Evolutionary conservation across 2,113 vertebrate species (phyloP).

Genomic region (Aldabrachelys gigantea): DNA sequence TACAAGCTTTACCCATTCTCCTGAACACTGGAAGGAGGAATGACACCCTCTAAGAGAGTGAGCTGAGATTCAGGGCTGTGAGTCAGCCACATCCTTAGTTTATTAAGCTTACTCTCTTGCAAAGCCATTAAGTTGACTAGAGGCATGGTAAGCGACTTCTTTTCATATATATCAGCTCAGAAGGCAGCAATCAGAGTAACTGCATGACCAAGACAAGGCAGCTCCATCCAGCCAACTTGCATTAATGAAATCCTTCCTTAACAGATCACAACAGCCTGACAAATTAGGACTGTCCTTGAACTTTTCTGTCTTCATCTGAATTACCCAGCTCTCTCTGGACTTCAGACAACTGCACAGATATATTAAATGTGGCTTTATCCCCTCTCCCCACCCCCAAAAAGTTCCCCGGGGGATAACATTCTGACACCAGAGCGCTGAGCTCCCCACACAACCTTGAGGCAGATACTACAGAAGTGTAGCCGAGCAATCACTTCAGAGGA

Average conservation of each 20-base stretch:
- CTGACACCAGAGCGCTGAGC: background rate
- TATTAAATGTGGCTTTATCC: background rate
- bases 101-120: constrained; percentile 3
- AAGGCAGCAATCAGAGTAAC: background rate
- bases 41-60: background rate
- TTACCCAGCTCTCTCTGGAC: background rate
- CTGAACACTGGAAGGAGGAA: background rate
- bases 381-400: background rate
- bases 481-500: background rate
- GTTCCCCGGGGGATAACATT: too few relatives aligned
- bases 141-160: background rate
- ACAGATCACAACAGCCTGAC: background rate
- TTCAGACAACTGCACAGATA: background rate
- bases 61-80: background rate
- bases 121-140: constrained; percentile 10
- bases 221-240: background rate
- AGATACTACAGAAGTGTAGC: background rate
- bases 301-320: background rate
- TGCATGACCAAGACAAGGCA: fast-evolving
- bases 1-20: background rate
- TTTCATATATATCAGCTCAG: background rate
- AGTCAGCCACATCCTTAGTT: background rate
- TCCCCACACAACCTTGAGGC: background rate
- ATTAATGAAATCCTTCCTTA: background rate
- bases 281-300: background rate